phyloP scores from a whole-genome alignment of 2,888 invertebrate species.

The Melanostoma mellinum region DNA sequence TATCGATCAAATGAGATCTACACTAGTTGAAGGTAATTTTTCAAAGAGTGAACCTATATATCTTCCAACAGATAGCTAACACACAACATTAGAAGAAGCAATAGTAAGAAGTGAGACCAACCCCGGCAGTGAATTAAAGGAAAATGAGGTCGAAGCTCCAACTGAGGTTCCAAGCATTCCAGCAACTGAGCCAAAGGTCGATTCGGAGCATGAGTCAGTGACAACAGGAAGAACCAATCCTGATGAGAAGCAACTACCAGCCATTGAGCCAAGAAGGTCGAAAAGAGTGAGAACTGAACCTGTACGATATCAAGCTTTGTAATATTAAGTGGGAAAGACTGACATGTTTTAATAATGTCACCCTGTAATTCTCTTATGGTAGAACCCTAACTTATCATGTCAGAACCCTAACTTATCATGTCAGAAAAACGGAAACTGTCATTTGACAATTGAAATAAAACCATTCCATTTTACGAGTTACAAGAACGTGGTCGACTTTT shows the following conservation, averaged over 20 bases:
- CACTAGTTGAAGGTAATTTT: background rate
- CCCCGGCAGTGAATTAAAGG: background rate
- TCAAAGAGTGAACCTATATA: background rate
- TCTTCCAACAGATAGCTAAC: background rate
- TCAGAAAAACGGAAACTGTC: too few relatives aligned
- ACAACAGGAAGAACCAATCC: background rate
- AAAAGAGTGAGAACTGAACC: background rate
- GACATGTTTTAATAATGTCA: too few relatives aligned
- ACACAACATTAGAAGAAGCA: background rate
- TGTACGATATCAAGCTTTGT: constrained; percentile 1
- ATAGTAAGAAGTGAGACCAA: background rate
- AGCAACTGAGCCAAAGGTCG: background rate
- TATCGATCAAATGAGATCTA: too few relatives aligned
- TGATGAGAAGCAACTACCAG: background rate
- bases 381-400: too few relatives aligned
- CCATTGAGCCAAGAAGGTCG: background rate
- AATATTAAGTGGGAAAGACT: background rate
- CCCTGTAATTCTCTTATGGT: too few relatives aligned
- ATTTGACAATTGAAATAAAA: too few relatives aligned
- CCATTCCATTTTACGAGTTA: too few relatives aligned
- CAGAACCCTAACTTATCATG: too few relatives aligned
- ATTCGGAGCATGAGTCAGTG: background rate
- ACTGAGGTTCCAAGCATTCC: background rate
- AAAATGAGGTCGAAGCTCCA: background rate
- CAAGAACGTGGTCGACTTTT: too few relatives aligned